These are phyloP conservation scores for Anhinga rufa DNA, from an alignment of 2,113 vertebrate species.

Conservation along the genomic window DNA sequence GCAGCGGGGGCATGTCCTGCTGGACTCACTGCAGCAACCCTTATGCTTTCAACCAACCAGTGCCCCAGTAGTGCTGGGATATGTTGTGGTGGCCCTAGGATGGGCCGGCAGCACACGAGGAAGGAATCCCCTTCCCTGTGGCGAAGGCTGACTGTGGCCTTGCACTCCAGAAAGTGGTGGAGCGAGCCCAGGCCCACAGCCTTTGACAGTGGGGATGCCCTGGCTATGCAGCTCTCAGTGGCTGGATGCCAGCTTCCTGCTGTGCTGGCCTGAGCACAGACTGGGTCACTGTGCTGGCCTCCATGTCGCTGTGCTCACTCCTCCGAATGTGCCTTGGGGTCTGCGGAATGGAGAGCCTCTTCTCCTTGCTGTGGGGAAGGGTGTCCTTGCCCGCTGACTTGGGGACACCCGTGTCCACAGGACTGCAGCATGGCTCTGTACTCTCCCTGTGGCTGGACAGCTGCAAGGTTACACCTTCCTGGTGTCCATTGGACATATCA, in stretches of 20 bases:
- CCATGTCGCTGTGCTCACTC: accelerated
- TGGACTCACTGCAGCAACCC: not conserved
- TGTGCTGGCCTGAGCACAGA: not conserved
- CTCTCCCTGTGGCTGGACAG: not conserved
- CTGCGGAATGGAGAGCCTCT: not conserved
- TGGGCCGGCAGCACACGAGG: accelerated
- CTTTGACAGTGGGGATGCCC: not conserved
- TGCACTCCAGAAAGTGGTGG: not conserved
- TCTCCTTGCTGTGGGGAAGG: not conserved
- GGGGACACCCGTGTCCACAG: accelerated
- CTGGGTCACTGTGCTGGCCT: not conserved
- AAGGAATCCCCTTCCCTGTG: not conserved
- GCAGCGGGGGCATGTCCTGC: not conserved
- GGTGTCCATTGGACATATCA: accelerated
- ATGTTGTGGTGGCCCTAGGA: not conserved
- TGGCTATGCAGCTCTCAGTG: accelerated
- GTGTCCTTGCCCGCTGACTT: too few species aligned
- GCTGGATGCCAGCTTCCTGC: not conserved
- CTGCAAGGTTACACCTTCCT: not conserved
- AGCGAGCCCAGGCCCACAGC: not conserved
- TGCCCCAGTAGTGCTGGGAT: not conserved
- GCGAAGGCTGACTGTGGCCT: not conserved
- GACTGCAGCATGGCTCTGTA: not conserved
- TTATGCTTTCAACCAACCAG: not conserved
- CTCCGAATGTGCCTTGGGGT: not conserved